Evolutionary conservation across 2,888 invertebrate genomes (phyloP), one percentile per base, ranked within the genome.

Genomic region (Cybosia mesomella): DNA sequence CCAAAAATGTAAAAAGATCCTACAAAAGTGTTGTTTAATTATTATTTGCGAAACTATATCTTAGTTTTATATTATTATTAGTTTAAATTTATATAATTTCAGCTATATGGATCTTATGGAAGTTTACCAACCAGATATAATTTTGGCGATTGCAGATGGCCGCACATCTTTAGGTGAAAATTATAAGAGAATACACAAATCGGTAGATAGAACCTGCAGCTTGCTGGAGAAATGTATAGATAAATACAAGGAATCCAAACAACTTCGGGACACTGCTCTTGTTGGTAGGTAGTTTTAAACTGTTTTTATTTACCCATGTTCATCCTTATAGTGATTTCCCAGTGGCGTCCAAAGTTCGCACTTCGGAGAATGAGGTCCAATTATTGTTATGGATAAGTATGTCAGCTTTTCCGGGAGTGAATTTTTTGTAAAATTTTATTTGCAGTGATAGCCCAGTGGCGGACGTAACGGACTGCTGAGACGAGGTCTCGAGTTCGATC

Each of bases 91-190:
- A 79, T 73, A 53, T 62, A 59, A 68, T 91, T 93, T 76, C 87
- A 96, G 96, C 79, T 98, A 97, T 89, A 97, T 98, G 96, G 96
- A 97, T 82, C 86, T 97, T 53, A 96, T 98, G 77, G 97, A 98
- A 91, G 90, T 95, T 34, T 97, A 97, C 87, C 96, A 96, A 88
- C 98, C 98, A 54, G 97, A 98, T 88, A 96, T 98, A 85, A 98
- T 97, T 91, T 96, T 97, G 87, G 96, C 97, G 18, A 92, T 98
- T 80, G 97, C 97, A 86, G 98, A 98, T 95, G 96, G 96, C 54
- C 97, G 97, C 81, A 97, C 97, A 57, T 95, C 97, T 84, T 87
- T 93, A 10, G 91, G 94, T 54, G 97, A 97, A 84, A 94, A 96
- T 0, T 93, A 94, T 62, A 98, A 98, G 88, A 95, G 98, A 69